Base-by-base conservation (phyloP, 1,140 invertebrate species). In the Apis laboriosa region DNA sequence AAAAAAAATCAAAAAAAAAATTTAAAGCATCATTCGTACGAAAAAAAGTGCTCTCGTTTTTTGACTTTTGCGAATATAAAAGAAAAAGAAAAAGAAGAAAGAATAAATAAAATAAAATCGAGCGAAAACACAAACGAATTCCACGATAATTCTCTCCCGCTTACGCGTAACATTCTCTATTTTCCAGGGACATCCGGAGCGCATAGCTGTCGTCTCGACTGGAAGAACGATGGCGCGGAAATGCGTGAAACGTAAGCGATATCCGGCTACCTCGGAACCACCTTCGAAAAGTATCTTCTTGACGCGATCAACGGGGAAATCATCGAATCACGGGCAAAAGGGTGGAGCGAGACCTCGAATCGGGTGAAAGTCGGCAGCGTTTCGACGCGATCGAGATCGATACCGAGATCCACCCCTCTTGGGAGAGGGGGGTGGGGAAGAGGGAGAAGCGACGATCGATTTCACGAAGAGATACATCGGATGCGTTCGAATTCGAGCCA, bases 231-330 rank as follows among this genome's bases (percentile, higher is more conserved):
- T 83, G 80, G 80, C 67, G 56, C 13, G 49, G 51, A 77, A 77
- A 58, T 73, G 51, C 73, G 77, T 56, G 49, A 55, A 43, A 51
- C 66, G 75, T 56, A 77, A 83, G 21, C 80, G 74, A 83, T 53
- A 63, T 34, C 21, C 17, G n/a, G 51, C n/a, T 13, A 66, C 67
- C 15, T 12, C 49, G 67, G 58, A 28, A 56, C 53, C 58, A 34
- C 19, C 75, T 28, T 64, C 77, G 66, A 75, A 83, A 83, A 78
- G 74, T 71, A 51, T 58, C 7, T 61, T 68, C 75, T 49, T 75
- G 66, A 55, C 66, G 19, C 55, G 34, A 68, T 53, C 80, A 34
- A 53, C 24, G 43, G 28, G 56, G 60, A 43, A 19, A 28, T 24
- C 77, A 58, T 60, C 66, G 80, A 76, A 43, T 49, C 43, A 13